These are phyloP conservation scores for Drosophila bocqueti DNA, from an alignment of 1,140 invertebrate species.

Conservation along the genomic window DNA sequence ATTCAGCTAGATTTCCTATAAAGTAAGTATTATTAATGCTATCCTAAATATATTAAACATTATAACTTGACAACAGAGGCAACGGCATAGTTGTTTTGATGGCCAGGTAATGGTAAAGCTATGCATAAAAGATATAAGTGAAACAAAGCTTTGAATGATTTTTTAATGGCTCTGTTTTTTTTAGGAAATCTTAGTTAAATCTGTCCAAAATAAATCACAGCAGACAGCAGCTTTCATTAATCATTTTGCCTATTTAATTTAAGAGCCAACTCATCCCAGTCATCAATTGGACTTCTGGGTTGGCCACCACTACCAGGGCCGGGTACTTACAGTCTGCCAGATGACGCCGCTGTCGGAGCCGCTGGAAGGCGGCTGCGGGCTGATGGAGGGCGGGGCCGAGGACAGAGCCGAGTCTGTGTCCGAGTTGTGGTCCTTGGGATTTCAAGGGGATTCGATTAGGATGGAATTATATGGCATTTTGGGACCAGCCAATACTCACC, in stretches of 20 bases:
- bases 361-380: conserved; percentile 81
- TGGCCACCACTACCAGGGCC: not conserved
- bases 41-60: not conserved
- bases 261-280: conserved; percentile 16
- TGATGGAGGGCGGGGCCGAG: conserved; percentile 84
- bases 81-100: no score
- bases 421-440: conserved; percentile 70
- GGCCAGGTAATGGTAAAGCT: not conserved
- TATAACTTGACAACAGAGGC: not conserved
- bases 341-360: conserved; percentile 80
- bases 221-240: conserved; percentile 1
- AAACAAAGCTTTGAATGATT: not conserved
- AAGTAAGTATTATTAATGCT: not conserved
- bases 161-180: not conserved
- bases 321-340: conserved; percentile 83
- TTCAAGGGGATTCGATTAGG: not conserved
- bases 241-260: conserved; percentile 16
- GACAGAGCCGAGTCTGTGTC: conserved; percentile 85
- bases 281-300: conserved; percentile 5
- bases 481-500: conserved; percentile 33
- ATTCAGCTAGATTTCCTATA: not conserved
- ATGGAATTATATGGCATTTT: not conserved
- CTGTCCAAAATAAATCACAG: conserved; percentile 10
- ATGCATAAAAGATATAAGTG: not conserved
- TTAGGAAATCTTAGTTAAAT: not conserved